Percentiles rank a stretch among this genome's conserved stretches.
Conservation (phyloP, 2,113 vertebrate species). For the Aleadryas rufinucha region DNA sequence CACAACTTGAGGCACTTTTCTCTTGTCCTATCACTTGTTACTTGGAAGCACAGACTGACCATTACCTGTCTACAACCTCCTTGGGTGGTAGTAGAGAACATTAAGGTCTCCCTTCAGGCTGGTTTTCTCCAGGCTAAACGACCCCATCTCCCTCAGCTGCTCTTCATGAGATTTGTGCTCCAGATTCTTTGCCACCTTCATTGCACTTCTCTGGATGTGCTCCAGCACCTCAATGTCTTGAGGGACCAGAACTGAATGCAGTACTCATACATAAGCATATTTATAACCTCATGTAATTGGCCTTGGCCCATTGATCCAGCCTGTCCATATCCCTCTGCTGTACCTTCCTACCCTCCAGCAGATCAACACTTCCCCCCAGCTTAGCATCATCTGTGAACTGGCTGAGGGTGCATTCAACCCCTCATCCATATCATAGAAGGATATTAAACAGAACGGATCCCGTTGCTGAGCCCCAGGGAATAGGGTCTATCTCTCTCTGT, state of each 20-base stretch:
- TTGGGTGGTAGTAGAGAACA: background rate
- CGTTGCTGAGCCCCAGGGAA: rapidly evolving
- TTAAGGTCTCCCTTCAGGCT: background rate
- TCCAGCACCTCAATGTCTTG: background rate
- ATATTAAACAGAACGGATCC: background rate
- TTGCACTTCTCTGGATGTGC: background rate
- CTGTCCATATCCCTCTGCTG: background rate
- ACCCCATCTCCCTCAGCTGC: background rate
- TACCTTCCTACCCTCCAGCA: background rate
- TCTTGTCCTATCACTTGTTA: background rate
- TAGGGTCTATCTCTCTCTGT: background rate
- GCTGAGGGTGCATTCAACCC: background rate
- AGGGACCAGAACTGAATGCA: background rate
- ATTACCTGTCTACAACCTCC: background rate
- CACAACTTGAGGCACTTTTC: background rate
- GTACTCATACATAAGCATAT: background rate
- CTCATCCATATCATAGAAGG: background rate
- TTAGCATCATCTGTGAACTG: background rate
- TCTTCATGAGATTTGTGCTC: background rate
- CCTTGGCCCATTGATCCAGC: background rate
- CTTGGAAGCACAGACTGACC: background rate
- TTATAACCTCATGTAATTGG: background rate
- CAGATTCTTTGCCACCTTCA: background rate
- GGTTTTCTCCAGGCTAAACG: background rate
- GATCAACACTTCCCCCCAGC: background rate